Conservation (phyloP, 2,888 invertebrate genomes). For the Steromphala cineraria region DNA sequence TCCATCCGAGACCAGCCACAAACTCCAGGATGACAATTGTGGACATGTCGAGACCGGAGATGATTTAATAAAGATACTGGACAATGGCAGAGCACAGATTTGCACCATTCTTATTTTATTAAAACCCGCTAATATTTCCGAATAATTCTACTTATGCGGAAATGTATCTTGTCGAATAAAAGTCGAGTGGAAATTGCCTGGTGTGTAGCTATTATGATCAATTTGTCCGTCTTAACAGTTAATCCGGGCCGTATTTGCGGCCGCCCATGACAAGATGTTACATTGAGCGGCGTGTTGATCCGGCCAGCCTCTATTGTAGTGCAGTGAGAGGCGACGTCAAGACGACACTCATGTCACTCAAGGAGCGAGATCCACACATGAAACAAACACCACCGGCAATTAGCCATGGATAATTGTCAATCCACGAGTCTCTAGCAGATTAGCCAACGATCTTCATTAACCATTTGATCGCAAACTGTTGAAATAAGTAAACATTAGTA, state of each 20-base stretch:
- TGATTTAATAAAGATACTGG: neutral
- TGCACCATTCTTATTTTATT: constrained; percentile 5
- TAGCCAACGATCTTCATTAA: neutral
- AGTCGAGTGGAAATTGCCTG: neutral
- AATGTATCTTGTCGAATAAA: neutral
- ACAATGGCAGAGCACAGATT: neutral
- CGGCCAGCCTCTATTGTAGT: neutral
- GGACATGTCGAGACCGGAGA: neutral
- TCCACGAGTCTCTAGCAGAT: neutral
- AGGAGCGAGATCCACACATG: neutral
- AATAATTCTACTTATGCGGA: constrained; percentile 8
- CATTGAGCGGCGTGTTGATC: neutral
- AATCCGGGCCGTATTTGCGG: neutral
- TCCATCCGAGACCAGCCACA: neutral
- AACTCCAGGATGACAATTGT: neutral
- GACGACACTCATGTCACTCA: constrained; percentile 3
- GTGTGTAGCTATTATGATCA: neutral
- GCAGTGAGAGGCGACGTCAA: neutral
- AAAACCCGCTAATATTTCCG: constrained; percentile 17
- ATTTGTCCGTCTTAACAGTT: constrained; percentile 7
- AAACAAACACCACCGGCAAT: neutral
- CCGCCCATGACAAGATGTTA: neutral
- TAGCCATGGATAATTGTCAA: neutral
- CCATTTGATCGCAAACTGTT: constrained; percentile 1
- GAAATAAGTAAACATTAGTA: constrained; percentile 1